A percentile compares a stretch with the other conserved stretches of the same genome.
phyloP scores from a whole-genome alignment of 2,113 vertebrate genomes.

The Pseudorectes ferrugineus region DNA sequence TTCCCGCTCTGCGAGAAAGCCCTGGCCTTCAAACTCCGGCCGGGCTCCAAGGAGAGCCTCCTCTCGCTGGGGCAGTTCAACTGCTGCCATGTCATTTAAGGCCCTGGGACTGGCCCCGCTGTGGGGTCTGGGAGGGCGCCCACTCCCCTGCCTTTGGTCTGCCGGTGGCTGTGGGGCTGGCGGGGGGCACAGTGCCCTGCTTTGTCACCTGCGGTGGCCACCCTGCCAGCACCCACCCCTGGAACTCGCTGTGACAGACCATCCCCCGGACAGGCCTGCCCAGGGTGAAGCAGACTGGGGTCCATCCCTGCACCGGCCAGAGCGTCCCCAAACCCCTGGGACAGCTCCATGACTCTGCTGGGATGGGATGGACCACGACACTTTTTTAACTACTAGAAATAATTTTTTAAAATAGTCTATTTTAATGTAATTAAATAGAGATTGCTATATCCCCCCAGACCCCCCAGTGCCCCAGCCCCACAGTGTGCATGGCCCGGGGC shows the following conservation, averaged over 20 bases:
- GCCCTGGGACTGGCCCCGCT: rapidly evolving
- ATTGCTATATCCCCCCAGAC: neutral
- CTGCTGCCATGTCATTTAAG: constrained; percentile 85
- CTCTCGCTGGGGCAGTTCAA: constrained; percentile 87
- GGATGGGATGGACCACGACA: neutral
- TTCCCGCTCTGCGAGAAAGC: constrained; percentile 64
- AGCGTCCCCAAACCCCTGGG: neutral
- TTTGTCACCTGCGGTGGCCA: neutral
- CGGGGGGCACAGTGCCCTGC: rapidly evolving
- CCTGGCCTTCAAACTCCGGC: constrained; percentile 56
- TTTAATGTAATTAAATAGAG: constrained; percentile 60
- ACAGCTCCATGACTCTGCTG: rapidly evolving
- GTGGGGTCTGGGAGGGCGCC: neutral
- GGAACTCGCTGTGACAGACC: neutral
- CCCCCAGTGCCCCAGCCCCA: neutral
- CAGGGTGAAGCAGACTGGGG: neutral
- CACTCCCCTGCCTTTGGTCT: neutral
- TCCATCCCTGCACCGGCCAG: rapidly evolving
- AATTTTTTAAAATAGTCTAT: constrained; percentile 68
- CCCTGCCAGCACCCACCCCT: rapidly evolving
- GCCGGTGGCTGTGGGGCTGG: neutral
- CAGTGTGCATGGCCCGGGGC: neutral
- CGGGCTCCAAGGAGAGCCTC: constrained; percentile 79
- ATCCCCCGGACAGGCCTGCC: neutral
- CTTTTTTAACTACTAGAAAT: constrained; percentile 51